Evolutionary conservation across 2,113 vertebrate species (phyloP).

Genomic region (Corydoras maculifer): DNA sequence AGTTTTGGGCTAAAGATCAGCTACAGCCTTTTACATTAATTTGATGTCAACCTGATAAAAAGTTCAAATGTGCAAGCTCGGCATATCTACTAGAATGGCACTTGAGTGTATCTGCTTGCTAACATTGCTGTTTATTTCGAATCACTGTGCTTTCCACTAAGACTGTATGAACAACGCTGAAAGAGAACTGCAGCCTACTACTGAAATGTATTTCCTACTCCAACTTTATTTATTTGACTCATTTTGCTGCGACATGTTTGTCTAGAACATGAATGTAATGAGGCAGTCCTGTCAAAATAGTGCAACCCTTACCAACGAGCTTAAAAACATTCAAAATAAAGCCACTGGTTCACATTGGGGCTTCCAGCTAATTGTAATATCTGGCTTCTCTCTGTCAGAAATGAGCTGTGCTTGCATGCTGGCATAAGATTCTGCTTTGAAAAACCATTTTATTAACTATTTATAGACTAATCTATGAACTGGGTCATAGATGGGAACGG

Average conservation of each 20-base stretch:
- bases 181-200: neutral
- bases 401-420: neutral
- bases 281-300: neutral
- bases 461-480: neutral
- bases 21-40: too few species aligned
- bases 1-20: too few species aligned
- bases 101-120: neutral
- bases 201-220: neutral
- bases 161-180: neutral
- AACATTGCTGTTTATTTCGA: constrained; percentile 7
- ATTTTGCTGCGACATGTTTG: constrained; percentile 2
- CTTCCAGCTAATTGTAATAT: neutral
- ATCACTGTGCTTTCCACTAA: neutral
- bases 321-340: too few species aligned
- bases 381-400: neutral
- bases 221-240: constrained; percentile 1
- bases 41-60: too few species aligned
- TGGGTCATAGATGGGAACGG: neutral
- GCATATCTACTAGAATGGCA: neutral
- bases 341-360: too few species aligned
- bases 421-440: neutral
- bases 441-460: neutral
- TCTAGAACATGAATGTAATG: constrained; percentile 43
- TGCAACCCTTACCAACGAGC: neutral
- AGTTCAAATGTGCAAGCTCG: neutral